Evolutionary conservation across 1,140 invertebrate genomes (phyloP), one percentile per base, ranked within the genome.

Genomic region (Drosophila sucinea): DNA sequence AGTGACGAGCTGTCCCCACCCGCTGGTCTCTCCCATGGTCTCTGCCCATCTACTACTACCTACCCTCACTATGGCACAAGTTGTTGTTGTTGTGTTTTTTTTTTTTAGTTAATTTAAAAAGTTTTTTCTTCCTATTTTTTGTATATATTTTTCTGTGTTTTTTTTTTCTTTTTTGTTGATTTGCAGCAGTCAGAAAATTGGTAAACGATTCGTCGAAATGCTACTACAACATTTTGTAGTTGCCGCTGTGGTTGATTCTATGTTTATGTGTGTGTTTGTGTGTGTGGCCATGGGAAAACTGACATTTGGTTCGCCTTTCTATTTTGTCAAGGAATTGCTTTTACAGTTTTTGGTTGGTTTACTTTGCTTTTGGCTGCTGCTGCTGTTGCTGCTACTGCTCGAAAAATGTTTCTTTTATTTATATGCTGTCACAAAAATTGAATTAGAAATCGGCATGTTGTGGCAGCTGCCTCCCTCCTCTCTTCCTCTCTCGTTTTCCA

Each of bases 41-140:
- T 10, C 8, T 35, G 1, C 54, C 40, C 23, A n/a, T 65, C 40
- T 54, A 44, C 62, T 54, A 44, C 62, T 82, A 51, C 44, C 44
- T 51, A 27, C 44, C 44, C 44, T 51, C 10, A 27, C 23, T 23
- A 51, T 27, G 44, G 44, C 25, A 51, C 44, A 51, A 51, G 65
- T 77, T 58, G 66, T 66, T 55, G 41, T 74, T 56, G 79, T 87
- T 83, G 80, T 89, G 83, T 87, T 77, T 55, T 81, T 87, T 81
- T 87, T 82, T 82, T 83, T 89, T 89, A 89, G 80, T 89, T 89
- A 89, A 89, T 89, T 89, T 90, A 89, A 89, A 89, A 89, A 89
- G 84, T 89, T 89, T 77, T 79, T 82, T 67, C 61, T 62, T 73
- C 67, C 63, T n/a, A 38, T 38, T 38, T 38, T 38, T 38, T 38